Evolutionary conservation across 2,888 invertebrate genomes (phyloP).

Genomic region (Phengaris alcon): DNA sequence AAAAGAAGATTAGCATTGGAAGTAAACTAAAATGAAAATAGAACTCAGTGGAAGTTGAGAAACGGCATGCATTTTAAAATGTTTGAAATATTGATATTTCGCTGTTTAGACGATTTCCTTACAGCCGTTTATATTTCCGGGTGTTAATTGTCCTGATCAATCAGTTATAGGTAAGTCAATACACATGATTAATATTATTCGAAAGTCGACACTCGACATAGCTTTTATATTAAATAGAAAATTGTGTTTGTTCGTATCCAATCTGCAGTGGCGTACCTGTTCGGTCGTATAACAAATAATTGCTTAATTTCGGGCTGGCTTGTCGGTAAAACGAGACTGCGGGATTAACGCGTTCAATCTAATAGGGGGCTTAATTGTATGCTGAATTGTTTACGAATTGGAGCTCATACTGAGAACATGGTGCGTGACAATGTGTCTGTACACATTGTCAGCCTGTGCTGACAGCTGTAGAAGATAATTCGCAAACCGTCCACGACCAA

Average conservation of each 20-base stretch:
- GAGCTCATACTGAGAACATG: neutral
- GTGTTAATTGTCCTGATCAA: neutral
- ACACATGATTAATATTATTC: neutral
- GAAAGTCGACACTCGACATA: too few species aligned
- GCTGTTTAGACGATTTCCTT: neutral
- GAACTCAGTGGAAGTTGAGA: constrained; percentile 6
- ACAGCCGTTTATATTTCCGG: neutral
- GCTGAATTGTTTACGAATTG: neutral
- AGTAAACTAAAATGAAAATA: neutral
- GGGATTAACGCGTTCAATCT: neutral
- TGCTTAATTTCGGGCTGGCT: neutral
- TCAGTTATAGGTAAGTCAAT: neutral
- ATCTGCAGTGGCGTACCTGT: neutral
- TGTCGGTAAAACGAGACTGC: neutral
- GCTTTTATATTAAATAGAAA: neutral
- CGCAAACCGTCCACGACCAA: too few species aligned
- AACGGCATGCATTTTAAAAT: neutral
- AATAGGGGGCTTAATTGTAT: neutral
- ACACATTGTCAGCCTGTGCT: too few species aligned
- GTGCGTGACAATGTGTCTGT: too few species aligned
- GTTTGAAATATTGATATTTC: constrained; percentile 1
- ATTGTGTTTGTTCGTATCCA: neutral
- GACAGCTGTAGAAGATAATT: too few species aligned
- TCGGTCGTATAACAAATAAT: neutral
- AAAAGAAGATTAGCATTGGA: neutral